phyloP scores from a whole-genome alignment of 1,140 invertebrate species.

The Melitaea cinxia region DNA sequence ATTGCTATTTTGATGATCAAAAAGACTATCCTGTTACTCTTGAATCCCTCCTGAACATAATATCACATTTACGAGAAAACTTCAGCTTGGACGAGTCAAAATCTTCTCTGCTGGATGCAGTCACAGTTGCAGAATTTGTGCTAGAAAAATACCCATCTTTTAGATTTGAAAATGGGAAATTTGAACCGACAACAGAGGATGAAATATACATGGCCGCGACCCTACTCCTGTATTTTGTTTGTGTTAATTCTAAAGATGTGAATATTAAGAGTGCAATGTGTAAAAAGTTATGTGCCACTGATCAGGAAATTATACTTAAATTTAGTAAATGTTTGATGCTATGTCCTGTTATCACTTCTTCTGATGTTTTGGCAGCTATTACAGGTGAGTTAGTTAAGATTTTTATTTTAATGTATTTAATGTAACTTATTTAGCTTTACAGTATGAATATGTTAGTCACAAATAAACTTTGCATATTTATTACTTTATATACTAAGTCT shows the following conservation, averaged over 20 bases:
- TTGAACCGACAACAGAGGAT: conserved; percentile 50
- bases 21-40: conserved; percentile 46
- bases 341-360: conserved; percentile 52
- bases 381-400: conserved; percentile 56
- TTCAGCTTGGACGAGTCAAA: conserved; percentile 67
- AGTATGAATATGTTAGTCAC: too few relatives aligned
- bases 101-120: conserved; percentile 64
- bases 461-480: too few relatives aligned
- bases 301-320: conserved; percentile 70
- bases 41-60: conserved; percentile 60
- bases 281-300: conserved; percentile 57
- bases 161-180: conserved; percentile 65
- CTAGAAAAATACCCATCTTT: conserved; percentile 69
- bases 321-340: conserved; percentile 70
- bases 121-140: conserved; percentile 66
- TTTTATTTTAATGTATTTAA: too few relatives aligned
- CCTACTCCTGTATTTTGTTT: conserved; percentile 69
- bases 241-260: conserved; percentile 72
- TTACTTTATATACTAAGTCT: too few relatives aligned
- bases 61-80: conserved; percentile 64
- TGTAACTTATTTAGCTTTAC: too few relatives aligned
- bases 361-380: conserved; percentile 66
- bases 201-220: conserved; percentile 64
- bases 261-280: conserved; percentile 74
- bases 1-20: conserved; percentile 65